Evolutionary conservation across 2,888 invertebrate genomes (phyloP).

Genomic region (Drosophila monieri): DNA sequence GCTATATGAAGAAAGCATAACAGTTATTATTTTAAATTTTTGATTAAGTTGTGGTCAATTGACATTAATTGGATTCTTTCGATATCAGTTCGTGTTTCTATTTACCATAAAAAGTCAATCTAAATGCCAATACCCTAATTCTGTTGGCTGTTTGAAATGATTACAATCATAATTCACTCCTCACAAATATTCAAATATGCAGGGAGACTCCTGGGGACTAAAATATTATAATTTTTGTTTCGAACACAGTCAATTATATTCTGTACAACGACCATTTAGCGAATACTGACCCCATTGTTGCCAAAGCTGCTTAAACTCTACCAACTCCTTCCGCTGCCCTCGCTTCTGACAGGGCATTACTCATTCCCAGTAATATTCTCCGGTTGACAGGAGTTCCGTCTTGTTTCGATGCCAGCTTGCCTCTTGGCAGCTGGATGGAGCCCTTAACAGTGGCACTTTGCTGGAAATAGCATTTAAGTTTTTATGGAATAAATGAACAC

Average conservation of each 20-base stretch:
- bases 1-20: background rate
- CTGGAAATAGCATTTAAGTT: constrained; percentile 37
- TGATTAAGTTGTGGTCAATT: background rate
- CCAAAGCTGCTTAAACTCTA: constrained; percentile 2
- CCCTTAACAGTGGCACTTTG: background rate
- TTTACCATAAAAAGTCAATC: background rate
- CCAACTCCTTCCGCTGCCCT: constrained; percentile 6
- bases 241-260: background rate
- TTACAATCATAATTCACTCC: background rate
- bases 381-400: constrained; percentile 61
- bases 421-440: constrained; percentile 24
- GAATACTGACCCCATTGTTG: background rate
- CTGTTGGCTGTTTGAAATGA: background rate
- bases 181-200: constrained; percentile 1
- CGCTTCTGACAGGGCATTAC: constrained; percentile 42
- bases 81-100: background rate
- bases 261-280: background rate
- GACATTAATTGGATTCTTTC: constrained; percentile 1
- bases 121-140: background rate
- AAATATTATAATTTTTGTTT: constrained; percentile 5
- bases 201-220: background rate
- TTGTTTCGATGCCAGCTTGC: constrained; percentile 24
- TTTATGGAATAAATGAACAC: constrained; percentile 35
- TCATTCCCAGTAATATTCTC: constrained; percentile 47
- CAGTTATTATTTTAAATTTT: background rate